Conservation (phyloP, 2,113 vertebrate genomes). For the Aramus guarauna region DNA sequence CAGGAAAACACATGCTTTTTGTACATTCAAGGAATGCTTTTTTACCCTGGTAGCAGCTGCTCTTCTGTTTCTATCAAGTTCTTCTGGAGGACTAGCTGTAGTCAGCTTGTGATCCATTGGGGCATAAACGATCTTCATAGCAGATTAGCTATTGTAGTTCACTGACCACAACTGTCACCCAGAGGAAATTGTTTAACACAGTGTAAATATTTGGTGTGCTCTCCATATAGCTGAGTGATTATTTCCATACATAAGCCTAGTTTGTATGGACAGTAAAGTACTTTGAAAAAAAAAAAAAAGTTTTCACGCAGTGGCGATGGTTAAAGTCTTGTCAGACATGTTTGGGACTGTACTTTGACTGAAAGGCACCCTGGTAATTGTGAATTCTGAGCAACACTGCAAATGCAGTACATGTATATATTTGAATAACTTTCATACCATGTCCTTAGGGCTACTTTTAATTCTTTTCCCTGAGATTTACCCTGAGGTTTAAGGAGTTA, state of each 20-base stretch:
- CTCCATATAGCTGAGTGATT: background rate
- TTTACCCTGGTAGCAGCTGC: background rate
- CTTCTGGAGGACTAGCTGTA: background rate
- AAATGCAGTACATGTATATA: background rate
- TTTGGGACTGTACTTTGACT: background rate
- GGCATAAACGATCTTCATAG: constrained; percentile 10
- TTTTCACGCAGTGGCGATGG: background rate
- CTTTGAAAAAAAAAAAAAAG: background rate
- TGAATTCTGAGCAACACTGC: background rate
- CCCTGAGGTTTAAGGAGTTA: background rate
- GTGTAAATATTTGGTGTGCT: constrained; percentile 33
- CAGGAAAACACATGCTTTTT: background rate
- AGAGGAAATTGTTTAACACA: constrained; percentile 38
- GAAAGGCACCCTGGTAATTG: background rate
- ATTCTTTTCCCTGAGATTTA: background rate
- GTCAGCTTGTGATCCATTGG: background rate
- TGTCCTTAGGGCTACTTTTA: background rate
- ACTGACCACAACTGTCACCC: constrained; percentile 33
- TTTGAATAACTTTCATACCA: background rate
- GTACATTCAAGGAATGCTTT: background rate
- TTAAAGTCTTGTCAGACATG: background rate
- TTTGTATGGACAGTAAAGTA: background rate
- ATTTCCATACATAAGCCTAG: background rate
- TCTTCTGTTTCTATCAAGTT: background rate
- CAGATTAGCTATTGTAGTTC: constrained; percentile 49